These are phyloP conservation scores for Oryzias curvinotus DNA, from an alignment of 2,113 vertebrate genomes.

Conservation along the genomic window DNA sequence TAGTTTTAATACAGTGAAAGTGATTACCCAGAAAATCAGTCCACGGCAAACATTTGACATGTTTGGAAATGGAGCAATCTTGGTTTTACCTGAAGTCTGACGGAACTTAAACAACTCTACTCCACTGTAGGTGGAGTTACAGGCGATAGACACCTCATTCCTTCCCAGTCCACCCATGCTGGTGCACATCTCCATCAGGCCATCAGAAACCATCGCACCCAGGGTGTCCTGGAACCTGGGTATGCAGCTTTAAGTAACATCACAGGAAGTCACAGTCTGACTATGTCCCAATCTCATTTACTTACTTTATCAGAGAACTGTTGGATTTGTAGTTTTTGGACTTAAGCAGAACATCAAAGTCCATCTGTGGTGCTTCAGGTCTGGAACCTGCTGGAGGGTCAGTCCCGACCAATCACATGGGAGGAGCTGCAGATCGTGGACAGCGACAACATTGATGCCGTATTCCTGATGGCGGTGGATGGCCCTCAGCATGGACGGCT, in stretches of 20 bases:
- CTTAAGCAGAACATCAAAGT: no score
- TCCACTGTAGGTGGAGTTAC: constrained; percentile 76
- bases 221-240: constrained; percentile 77
- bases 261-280: no score
- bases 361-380: constrained; percentile 37
- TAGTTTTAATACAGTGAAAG: no score
- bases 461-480: constrained; percentile 73
- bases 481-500: constrained; percentile 65
- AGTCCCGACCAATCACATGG: constrained; percentile 66
- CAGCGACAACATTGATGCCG: constrained; percentile 63
- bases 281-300: no score
- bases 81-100: no score
- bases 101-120: no score
- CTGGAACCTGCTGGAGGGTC: constrained; percentile 76
- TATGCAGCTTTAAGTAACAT: constrained; percentile 13
- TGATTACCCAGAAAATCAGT: no score
- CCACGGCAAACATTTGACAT: no score
- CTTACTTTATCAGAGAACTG: no score
- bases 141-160: constrained; percentile 77
- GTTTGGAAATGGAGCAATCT: no score
- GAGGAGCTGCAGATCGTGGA: constrained; percentile 76
- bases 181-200: constrained; percentile 79
- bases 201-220: constrained; percentile 71
- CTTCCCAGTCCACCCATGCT: constrained; percentile 60
- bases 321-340: no score